Evolutionary conservation across 2,888 invertebrate species (phyloP), one percentile per base, ranked within the genome.

Genomic region (Phorcus lineatus): DNA sequence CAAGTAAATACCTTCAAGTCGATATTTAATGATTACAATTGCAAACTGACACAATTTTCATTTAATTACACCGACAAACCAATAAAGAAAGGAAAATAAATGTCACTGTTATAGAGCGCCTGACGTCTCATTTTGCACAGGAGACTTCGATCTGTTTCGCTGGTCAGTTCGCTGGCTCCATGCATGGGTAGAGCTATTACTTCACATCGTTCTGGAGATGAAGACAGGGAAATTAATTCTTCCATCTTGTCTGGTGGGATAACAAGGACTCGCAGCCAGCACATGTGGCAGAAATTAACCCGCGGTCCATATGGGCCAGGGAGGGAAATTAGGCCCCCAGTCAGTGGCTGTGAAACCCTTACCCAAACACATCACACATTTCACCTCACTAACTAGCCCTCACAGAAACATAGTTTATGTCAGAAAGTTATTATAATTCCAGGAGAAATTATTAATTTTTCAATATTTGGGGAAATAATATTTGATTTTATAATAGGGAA

Each of bases 1-100:
- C n/a, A 62, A 28, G 24, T 62, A 3, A 24, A 62, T 62, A 62
- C 28, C 28, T 57, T 62, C 62, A 16, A 62, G 24, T 28, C 62
- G 28, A 62, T 62, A 62, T 62, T 17, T 62, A 62, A 28, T 24
- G 62, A 62, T 62, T 62, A 62, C 16, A 62, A 62, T 62, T 24
- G 28, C 62, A 70, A 70, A 31, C 36, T 36, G 31, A 36, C 31
- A 70, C 19, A 70, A 70, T 70, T 70, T 70, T 24, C 70, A 70
- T 70, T 70, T 70, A 70, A 70, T 70, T 70, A 40, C 31, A 70
- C 19, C 70, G 19, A 36, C 70, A 70, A 40, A 70, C 70, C 70
- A 70, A 70, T 40, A 70, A 31, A 70, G 70, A 70, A 70, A 70
- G 19, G 70, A 70, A 70, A 70, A 70, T 70, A 70, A 40, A 36